Base-by-base conservation (phyloP, 2,888 invertebrate species). In the Horisme vitalbata region DNA sequence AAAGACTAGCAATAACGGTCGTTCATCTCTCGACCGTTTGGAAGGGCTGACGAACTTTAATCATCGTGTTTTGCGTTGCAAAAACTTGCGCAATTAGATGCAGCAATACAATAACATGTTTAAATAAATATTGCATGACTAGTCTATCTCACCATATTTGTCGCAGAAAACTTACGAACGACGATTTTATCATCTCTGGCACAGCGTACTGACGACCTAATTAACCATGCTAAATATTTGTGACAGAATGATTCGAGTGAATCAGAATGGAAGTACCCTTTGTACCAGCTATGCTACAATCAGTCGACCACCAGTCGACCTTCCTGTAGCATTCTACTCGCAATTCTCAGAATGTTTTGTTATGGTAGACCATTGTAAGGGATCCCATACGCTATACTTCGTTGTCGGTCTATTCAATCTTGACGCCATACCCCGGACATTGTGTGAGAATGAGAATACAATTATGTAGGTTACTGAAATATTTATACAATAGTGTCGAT, bases 61-160 rank as follows among this genome's bases (percentile, higher is more conserved):
- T 47, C 43, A 27, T 27, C 24, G 13, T 55, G 48, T 48, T 46
- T 48, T 50, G 30, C 24, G 33, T 56, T 52, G 27, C 53, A 32
- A 53, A 52, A 57, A 52, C 49, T 61, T 54, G 52, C 41, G 56
- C 48, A 60, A 55, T 47, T 45, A 20, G 34, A 30, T 24, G 33
- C 28, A 34, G 37, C 30, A 44, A 47, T 46, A 45, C 32, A 45
- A 39, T 14, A 50, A 52, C 51, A 50, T 41, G 30, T 41, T 34
- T 46, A 26, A 24, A 13, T 45, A 12, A 23, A 30, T 31, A 37
- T 12, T 24, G 8, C 10, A 30, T 5, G 1, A 18, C 21, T 28
- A 4, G 8, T 13, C 14, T 38, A 7, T 2, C 4, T 21, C 23
- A n/a, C 0, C 7, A 23, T 23, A 23, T 23, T 23, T 23, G 23